phyloP scores from a whole-genome alignment of 92 coral and sea anemone species.

The Meandrina meandrites region DNA sequence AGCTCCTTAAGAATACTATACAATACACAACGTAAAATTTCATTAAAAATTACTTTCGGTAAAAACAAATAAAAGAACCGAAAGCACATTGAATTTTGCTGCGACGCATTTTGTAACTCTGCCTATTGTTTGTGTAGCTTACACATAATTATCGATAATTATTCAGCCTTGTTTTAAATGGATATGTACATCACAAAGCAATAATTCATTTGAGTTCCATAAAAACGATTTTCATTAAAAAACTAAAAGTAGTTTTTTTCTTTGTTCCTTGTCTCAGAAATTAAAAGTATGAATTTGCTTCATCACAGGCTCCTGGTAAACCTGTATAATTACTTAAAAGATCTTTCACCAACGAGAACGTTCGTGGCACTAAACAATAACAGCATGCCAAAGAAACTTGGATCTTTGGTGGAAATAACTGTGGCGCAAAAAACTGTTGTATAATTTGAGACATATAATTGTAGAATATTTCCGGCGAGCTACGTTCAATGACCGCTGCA shows the following conservation, averaged over 20 bases:
- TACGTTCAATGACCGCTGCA: background rate
- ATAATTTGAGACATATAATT: background rate
- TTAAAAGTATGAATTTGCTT: background rate
- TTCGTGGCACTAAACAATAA: background rate
- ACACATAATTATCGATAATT: background rate
- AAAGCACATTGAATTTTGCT: too few species aligned
- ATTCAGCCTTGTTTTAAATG: background rate
- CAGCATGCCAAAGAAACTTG: background rate
- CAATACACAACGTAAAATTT: background rate
- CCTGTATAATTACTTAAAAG: background rate
- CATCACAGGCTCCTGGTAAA: background rate
- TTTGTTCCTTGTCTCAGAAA: background rate
- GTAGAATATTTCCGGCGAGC: background rate
- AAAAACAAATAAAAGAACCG: background rate
- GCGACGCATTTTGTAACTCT: too few species aligned
- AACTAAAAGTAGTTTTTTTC: background rate
- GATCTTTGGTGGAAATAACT: background rate
- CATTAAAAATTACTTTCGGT: background rate
- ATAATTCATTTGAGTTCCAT: background rate
- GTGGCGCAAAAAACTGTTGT: background rate
- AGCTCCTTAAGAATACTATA: background rate
- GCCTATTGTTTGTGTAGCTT: too few species aligned
- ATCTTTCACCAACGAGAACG: background rate
- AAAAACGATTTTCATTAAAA: background rate
- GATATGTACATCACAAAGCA: background rate